These are phyloP conservation scores for Spatulosminthurus flaviceps DNA, from an alignment of 2,888 invertebrate species.

Conservation along the genomic window DNA sequence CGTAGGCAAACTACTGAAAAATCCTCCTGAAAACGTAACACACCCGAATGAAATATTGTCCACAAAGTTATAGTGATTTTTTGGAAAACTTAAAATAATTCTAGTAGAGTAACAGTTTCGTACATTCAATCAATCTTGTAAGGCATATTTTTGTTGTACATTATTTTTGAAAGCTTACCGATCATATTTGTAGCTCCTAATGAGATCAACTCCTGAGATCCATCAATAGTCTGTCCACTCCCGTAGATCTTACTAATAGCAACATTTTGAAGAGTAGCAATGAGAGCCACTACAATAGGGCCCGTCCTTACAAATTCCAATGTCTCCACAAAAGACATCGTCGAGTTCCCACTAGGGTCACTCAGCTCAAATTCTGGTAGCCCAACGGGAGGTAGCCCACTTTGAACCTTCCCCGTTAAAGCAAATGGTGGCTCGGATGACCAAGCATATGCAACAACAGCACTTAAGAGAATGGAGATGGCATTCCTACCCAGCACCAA, in stretches of 20 bases:
- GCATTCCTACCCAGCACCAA: slow-evolving; percentile 82
- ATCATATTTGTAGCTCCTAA: slow-evolving; percentile 83
- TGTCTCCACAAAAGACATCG: slow-evolving; percentile 49
- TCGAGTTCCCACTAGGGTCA: slow-evolving; percentile 41
- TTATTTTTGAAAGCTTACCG: too few relatives aligned
- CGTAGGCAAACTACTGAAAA: slow-evolving; percentile 86
- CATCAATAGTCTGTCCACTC: slow-evolving; percentile 77
- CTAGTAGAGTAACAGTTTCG: background rate
- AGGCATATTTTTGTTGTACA: too few relatives aligned
- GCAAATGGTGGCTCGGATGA: slow-evolving; percentile 72
- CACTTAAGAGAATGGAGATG: slow-evolving; percentile 76
- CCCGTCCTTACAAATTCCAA: slow-evolving; percentile 75
- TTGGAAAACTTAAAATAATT: too few relatives aligned
- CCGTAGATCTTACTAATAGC: slow-evolving; percentile 96
- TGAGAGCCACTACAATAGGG: slow-evolving; percentile 84
- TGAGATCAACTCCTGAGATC: slow-evolving; percentile 91
- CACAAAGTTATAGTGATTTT: too few relatives aligned
- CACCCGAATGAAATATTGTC: too few relatives aligned
- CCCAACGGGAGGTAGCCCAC: slow-evolving; percentile 77
- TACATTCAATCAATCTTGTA: too few relatives aligned
- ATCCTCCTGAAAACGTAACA: slow-evolving; percentile 81
- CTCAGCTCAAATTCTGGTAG: slow-evolving; percentile 77
- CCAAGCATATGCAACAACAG: slow-evolving; percentile 71
- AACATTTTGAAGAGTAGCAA: slow-evolving; percentile 91
- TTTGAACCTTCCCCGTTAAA: slow-evolving; percentile 70